A percentile compares a stretch with the other conserved stretches of the same genome.
Conservation (phyloP, 2,113 vertebrate genomes). For the Mesembrinibis cayennensis region DNA sequence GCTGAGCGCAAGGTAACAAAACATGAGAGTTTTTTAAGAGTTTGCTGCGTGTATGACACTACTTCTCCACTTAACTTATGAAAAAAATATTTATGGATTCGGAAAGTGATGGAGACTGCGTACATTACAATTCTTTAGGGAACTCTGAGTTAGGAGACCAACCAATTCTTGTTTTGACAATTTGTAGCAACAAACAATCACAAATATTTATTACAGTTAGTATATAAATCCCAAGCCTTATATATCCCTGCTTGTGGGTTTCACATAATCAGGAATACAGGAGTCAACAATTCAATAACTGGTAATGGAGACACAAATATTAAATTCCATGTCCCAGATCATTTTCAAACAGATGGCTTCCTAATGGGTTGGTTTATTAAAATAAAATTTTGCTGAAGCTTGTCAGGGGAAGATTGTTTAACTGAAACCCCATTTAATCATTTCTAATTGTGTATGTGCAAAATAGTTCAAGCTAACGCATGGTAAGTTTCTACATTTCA, state of each 20-base stretch:
- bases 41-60: neutral
- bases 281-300: neutral
- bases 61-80: neutral
- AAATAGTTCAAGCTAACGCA: neutral
- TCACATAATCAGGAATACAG: neutral
- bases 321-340: neutral
- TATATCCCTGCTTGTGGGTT: neutral
- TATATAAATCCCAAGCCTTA: neutral
- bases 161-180: neutral
- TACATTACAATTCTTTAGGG: neutral
- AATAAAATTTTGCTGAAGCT: neutral
- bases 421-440: neutral
- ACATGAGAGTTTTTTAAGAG: neutral
- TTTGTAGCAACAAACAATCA: neutral
- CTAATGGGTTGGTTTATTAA: neutral
- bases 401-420: neutral
- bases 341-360: neutral
- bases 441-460: neutral
- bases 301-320: neutral
- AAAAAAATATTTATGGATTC: neutral
- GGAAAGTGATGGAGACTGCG: neutral
- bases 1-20: slow-evolving; percentile 1
- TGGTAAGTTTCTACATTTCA: neutral
- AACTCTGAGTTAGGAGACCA: neutral
- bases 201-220: neutral